Conservation (phyloP, 2,888 invertebrate species). For the Leptogaster cylindrica region DNA sequence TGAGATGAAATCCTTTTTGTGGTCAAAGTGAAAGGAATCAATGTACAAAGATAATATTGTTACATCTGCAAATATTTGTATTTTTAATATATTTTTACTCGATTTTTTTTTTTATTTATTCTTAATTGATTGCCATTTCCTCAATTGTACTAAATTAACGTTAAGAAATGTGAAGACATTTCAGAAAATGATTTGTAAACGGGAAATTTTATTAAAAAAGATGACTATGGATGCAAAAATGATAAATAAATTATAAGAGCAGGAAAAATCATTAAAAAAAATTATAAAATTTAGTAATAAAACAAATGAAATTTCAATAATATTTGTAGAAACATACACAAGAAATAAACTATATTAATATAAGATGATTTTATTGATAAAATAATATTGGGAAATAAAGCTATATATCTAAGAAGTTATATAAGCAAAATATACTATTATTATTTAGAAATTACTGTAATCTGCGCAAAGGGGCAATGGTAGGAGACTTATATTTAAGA, state of each 20-base stretch:
- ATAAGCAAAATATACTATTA: constrained; percentile 34
- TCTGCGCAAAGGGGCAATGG: constrained; percentile 1
- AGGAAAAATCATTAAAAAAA: constrained; percentile 21
- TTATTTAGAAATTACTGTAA: constrained; percentile 14
- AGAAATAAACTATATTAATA: constrained; percentile 34
- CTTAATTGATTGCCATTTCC: too few species aligned
- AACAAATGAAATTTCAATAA: constrained; percentile 39
- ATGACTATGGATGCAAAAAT: not conserved
- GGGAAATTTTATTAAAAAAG: constrained; percentile 13
- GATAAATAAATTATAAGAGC: constrained; percentile 7
- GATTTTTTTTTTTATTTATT: too few species aligned
- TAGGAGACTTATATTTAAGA: constrained; percentile 12
- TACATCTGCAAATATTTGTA: too few species aligned
- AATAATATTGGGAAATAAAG: constrained; percentile 26
- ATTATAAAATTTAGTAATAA: constrained; percentile 29
- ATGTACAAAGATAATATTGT: too few species aligned
- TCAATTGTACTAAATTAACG: too few species aligned
- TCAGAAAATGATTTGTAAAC: too few species aligned
- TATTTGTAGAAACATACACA: constrained; percentile 36
- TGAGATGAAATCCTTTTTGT: too few species aligned
- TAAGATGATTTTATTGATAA: constrained; percentile 36
- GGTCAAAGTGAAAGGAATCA: too few species aligned
- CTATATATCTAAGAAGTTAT: constrained; percentile 35
- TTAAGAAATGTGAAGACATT: too few species aligned
- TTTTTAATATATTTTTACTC: too few species aligned